Evolutionary conservation across 2,797 vertebrate species (phyloP).

Genomic region (Basileuterus tristriatus): DNA sequence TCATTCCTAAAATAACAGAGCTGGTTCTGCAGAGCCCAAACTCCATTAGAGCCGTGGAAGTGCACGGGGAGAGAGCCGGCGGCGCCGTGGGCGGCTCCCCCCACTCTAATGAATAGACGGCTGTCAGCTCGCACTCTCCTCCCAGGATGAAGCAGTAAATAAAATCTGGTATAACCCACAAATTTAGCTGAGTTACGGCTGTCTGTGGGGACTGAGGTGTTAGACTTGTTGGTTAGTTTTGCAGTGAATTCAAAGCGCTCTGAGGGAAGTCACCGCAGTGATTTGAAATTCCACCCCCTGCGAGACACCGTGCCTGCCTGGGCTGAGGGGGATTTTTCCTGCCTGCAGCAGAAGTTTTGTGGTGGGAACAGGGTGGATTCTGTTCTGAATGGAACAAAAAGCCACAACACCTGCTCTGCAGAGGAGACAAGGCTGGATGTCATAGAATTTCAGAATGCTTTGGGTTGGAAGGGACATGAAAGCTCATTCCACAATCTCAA

Average conservation of each 20-base stretch:
- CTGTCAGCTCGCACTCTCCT: slow-evolving; percentile 72
- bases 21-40: not conserved
- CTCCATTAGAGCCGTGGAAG: not conserved
- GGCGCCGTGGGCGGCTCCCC: slow-evolving; percentile 51
- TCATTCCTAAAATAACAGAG: not conserved
- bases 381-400: not conserved
- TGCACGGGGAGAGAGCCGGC: not conserved
- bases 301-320: not conserved
- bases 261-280: not conserved
- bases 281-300: not conserved
- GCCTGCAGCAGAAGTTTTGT: not conserved
- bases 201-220: slow-evolving; percentile 47
- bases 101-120: slow-evolving; percentile 70
- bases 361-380: not conserved
- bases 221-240: slow-evolving; percentile 10
- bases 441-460: not conserved
- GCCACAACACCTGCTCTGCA: not conserved
- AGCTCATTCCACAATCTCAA: not conserved
- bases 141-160: slow-evolving; percentile 71
- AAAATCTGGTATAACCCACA: slow-evolving; percentile 73
- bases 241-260: not conserved
- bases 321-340: not conserved
- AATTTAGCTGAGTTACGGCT: slow-evolving; percentile 69
- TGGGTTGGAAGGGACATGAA: not conserved
- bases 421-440: not conserved